These are phyloP conservation scores for Gulo gulo DNA, from an alignment of 2,113 vertebrate species.

Conservation along the genomic window DNA sequence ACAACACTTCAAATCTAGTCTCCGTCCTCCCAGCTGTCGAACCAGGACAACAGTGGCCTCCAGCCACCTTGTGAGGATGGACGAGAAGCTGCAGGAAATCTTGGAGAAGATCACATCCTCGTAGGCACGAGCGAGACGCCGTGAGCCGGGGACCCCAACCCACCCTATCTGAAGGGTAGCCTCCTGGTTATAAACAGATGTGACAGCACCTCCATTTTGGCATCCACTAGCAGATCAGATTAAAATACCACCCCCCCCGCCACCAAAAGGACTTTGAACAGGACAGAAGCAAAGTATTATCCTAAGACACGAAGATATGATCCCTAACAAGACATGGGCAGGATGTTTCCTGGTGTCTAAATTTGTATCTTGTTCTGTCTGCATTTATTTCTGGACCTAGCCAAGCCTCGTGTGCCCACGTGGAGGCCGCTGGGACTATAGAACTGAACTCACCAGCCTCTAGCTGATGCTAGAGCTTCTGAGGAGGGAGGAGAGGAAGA, in stretches of 20 bases:
- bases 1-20: fast-evolving
- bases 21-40: too few species aligned
- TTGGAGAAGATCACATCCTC: background rate
- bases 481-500: background rate
- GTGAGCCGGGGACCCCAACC: background rate
- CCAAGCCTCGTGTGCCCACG: too few species aligned
- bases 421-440: background rate
- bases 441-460: background rate
- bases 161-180: background rate
- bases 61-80: background rate
- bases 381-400: background rate
- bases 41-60: background rate
- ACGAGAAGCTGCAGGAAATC: background rate
- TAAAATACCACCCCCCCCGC: background rate
- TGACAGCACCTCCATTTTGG: background rate
- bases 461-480: background rate
- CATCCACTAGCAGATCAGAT: background rate
- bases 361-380: background rate
- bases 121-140: fast-evolving
- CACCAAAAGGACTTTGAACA: background rate
- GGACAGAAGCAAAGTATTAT: too few species aligned
- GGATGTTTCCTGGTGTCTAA: background rate
- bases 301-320: background rate
- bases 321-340: background rate
- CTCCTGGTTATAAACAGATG: background rate